Conservation (phyloP, 2,888 invertebrate species). For the Thereva nobilitata region DNA sequence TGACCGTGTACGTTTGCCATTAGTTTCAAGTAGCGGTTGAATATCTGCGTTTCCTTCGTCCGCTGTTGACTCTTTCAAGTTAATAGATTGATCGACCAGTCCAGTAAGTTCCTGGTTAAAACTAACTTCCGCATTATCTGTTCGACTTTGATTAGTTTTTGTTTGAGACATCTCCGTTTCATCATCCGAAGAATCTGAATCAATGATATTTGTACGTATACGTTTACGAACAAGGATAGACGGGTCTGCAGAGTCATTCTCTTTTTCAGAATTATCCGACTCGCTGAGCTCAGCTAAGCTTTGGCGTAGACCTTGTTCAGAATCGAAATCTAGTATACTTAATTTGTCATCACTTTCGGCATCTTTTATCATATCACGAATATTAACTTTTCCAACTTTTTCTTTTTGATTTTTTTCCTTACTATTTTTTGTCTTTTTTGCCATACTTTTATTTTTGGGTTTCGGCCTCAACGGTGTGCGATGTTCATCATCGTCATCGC, state of each 20-base stretch:
- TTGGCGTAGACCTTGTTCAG: constrained; percentile 53
- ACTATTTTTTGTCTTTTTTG: constrained; percentile 40
- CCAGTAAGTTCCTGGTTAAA: not conserved
- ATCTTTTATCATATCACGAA: constrained; percentile 36
- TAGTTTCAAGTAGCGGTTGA: too few species aligned
- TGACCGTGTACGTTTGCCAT: too few species aligned
- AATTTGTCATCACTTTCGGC: constrained; percentile 44
- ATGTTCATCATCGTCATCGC: constrained; percentile 54
- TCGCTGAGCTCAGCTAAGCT: constrained; percentile 52
- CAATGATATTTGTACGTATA: constrained; percentile 54
- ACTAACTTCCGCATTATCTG: not conserved
- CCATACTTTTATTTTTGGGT: constrained; percentile 35
- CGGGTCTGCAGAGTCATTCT: constrained; percentile 41
- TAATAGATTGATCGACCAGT: constrained; percentile 17
- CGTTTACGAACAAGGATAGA: constrained; percentile 47
- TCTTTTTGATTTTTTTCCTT: constrained; percentile 7
- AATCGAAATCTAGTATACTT: constrained; percentile 51
- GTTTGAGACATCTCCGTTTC: constrained; percentile 26
- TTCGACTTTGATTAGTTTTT: constrained; percentile 19
- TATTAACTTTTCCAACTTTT: constrained; percentile 38
- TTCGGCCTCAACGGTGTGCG: constrained; percentile 44
- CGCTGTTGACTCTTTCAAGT: not conserved
- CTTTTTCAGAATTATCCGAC: constrained; percentile 46
- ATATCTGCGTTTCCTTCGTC: too few species aligned
- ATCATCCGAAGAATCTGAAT: constrained; percentile 52